phyloP scores from a whole-genome alignment of 2,888 invertebrate species.

The Oxyteleia sp. region DNA sequence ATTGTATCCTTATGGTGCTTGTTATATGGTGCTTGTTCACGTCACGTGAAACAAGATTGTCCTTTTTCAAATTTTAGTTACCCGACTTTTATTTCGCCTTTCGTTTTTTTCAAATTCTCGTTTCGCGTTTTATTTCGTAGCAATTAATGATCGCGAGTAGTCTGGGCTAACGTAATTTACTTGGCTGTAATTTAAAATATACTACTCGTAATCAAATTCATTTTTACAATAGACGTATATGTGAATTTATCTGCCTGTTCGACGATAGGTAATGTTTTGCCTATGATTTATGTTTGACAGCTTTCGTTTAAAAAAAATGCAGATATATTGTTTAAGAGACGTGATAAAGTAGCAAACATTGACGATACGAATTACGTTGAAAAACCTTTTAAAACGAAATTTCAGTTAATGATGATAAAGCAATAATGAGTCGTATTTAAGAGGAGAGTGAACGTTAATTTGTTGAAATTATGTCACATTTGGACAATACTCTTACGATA shows the following conservation, averaged over 20 bases:
- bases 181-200: conserved; percentile 51
- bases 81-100: conserved; percentile 3
- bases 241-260: conserved; percentile 61
- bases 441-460: conserved; percentile 25
- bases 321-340: conserved; percentile 1
- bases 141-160: conserved; percentile 50
- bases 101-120: conserved; percentile 6
- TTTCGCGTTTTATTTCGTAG: conserved; percentile 33
- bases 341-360: conserved; percentile 6
- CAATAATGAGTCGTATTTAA: conserved; percentile 40
- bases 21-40: conserved; percentile 62
- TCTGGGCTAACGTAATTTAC: conserved; percentile 44
- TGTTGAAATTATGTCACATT: conserved; percentile 37
- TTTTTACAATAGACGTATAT: conserved; percentile 37
- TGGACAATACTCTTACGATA: too few relatives aligned
- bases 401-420: conserved; percentile 21
- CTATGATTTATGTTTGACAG: conserved; percentile 6
- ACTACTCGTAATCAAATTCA: conserved; percentile 54
- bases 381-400: conserved; percentile 19
- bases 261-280: conserved; percentile 31
- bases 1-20: conserved; percentile 63
- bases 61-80: conserved; percentile 40
- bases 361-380: conserved; percentile 35
- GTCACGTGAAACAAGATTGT: conserved; percentile 38
- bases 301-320: background rate